Base-by-base conservation (phyloP, 2,888 invertebrate genomes). In the Xanthorhoe spadicearia region DNA sequence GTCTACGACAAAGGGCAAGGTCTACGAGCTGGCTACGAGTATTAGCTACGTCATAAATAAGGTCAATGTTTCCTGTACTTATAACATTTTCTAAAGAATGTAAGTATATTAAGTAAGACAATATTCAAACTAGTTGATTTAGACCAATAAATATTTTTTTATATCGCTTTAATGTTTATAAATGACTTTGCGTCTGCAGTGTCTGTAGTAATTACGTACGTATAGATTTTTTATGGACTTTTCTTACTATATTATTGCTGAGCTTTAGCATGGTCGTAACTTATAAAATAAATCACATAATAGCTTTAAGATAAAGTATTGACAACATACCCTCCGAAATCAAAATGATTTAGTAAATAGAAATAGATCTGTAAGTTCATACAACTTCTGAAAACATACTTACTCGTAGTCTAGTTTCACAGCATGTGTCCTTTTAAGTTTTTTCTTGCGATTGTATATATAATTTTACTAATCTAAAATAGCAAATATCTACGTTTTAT, bases 401-500 rank as follows among this genome's bases (percentile, higher is more conserved):
- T 66, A n/a, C n/a, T n/a, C n/a, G n/a, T n/a, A 64, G 54, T 51
- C 53, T 72, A 65, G 54, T 67, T 68, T 59, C 66, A 69, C 68
- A 70, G 72, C 68, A 49, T 67, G 51, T 48, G 48, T 56, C 13
- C 55, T 46, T 53, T 57, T 46, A n/a, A 15, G 51, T 56, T 53
- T 66, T 53, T 70, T 65, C 59, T 54, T 68, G 70, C 65, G 72
- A 71, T 50, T 66, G 69, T 64, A 68, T 9, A 49, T 52, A 50
- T 66, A 68, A 61, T 58, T 58, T 65, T 60, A 66, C 59, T 70
- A 53, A 62, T 69, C 53, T 68, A 68, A 76, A 70, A 71, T 74
- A 75, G 71, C 77, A 77, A 75, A 74, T 67, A 64, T 57, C 68
- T 64, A 64, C n/a, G 19, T 57, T 56, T 56, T 49, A 46, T n/a